A percentile compares a stretch with the other conserved stretches of the same genome.
Conservation (phyloP, 2,888 invertebrate genomes). For the Idaea dimidiata region DNA sequence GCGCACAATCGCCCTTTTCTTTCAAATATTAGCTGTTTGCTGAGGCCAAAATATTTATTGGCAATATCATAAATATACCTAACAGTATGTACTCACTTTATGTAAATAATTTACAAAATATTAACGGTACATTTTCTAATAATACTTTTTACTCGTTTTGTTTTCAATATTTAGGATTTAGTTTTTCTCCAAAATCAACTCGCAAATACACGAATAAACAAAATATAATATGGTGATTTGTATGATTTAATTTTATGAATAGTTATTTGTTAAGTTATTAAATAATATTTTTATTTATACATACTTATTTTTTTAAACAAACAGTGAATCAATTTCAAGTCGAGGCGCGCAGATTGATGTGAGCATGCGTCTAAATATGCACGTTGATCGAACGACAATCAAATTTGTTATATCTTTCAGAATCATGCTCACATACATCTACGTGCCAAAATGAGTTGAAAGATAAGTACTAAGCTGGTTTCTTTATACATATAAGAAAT, state of each 20-base stretch:
- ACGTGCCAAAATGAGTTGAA: not conserved
- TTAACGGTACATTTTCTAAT: conserved; percentile 4
- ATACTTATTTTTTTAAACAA: conserved; percentile 25
- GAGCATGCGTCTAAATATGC: too few species aligned
- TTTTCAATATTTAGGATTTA: not conserved
- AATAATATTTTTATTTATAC: conserved; percentile 24
- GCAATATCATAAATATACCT: conserved; percentile 25
- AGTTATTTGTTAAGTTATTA: conserved; percentile 9
- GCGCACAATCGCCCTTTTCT: too few species aligned
- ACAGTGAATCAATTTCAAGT: not conserved
- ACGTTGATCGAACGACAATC: too few species aligned
- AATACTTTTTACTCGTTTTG: not conserved
- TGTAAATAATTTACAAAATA: conserved; percentile 23
- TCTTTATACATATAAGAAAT: not conserved
- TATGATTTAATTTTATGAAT: conserved; percentile 23
- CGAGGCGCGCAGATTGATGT: too few species aligned
- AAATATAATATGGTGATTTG: conserved; percentile 24
- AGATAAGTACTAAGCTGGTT: not conserved
- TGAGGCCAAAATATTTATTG: conserved; percentile 12
- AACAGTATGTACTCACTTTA: conserved; percentile 45
- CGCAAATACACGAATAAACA: conserved; percentile 21
- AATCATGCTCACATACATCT: too few species aligned
- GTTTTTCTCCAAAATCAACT: conserved; percentile 16
- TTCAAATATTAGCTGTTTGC: too few species aligned
- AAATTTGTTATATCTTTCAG: too few species aligned